These are phyloP conservation scores for Netelia fuscicornis DNA, from an alignment of 2,888 invertebrate genomes.

Conservation along the genomic window DNA sequence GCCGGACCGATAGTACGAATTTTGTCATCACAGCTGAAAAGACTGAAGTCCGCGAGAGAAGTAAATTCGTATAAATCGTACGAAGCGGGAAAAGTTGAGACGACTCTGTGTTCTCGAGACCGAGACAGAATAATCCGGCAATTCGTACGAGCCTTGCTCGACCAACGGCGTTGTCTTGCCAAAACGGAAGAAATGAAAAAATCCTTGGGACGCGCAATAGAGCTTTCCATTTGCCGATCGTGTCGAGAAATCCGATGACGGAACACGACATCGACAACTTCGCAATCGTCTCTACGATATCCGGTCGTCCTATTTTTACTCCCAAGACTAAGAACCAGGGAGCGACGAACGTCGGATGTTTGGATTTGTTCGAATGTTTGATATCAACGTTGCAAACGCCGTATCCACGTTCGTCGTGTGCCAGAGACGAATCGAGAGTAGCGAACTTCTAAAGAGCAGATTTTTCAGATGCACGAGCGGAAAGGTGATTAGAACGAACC, in stretches of 20 bases:
- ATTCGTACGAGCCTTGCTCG: not conserved
- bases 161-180: not conserved
- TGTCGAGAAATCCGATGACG: not conserved
- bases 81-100: not conserved
- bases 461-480: not conserved
- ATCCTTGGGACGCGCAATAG: not conserved
- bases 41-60: not conserved
- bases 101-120: not conserved
- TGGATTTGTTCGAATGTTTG: not conserved
- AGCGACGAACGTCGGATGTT: not conserved
- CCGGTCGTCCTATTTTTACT: not conserved
- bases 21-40: slow-evolving; percentile 27
- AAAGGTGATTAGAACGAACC: not conserved
- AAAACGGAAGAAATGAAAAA: not conserved
- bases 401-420: not conserved
- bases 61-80: not conserved
- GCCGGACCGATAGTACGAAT: slow-evolving; percentile 3
- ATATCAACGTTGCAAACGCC: no score
- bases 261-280: not conserved
- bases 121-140: not conserved
- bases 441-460: not conserved
- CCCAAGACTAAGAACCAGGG: not conserved
- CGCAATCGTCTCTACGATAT: not conserved
- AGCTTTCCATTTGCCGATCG: not conserved
- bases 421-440: not conserved